Evolutionary conservation across 1,140 invertebrate species (phyloP).

Genomic region (Calephelis virginiensis): DNA sequence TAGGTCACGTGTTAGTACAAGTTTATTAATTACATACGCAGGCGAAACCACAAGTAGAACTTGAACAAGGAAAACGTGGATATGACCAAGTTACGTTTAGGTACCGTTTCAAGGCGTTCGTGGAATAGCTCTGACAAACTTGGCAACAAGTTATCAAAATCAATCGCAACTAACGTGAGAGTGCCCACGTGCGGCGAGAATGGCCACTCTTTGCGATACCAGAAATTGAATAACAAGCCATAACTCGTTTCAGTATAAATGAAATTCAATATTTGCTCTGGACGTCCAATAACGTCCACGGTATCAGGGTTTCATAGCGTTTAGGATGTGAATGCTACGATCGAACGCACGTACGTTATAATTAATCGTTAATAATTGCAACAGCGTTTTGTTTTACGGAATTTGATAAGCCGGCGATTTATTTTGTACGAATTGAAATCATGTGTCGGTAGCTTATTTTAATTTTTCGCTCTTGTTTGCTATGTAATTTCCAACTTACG

Average conservation of each 20-base stretch:
- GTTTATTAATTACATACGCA: background rate
- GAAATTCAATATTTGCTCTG: conserved; percentile 53
- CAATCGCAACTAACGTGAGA: background rate
- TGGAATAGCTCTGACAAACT: conserved; percentile 2
- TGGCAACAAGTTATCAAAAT: background rate
- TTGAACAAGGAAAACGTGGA: conserved; percentile 1
- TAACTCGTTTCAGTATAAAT: conserved; percentile 48
- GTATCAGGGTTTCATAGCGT: conserved; percentile 37
- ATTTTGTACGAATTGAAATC: conserved; percentile 6
- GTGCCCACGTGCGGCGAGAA: conserved; percentile 12
- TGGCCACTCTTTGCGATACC: conserved; percentile 25
- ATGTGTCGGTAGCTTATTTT: background rate
- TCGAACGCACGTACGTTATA: conserved; percentile 30
- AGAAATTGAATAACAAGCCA: conserved; percentile 46
- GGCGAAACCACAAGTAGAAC: background rate
- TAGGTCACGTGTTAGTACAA: too few species aligned
- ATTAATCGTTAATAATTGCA: conserved; percentile 33
- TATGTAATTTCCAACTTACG: too few species aligned
- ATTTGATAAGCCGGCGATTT: conserved; percentile 6
- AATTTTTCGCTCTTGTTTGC: background rate
- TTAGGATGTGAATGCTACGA: conserved; percentile 32
- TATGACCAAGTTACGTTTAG: background rate
- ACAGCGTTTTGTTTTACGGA: conserved; percentile 22
- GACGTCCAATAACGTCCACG: conserved; percentile 43
- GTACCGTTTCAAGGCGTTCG: background rate